A percentile compares a stretch with the other conserved stretches of the same genome.
These are phyloP conservation scores for Monopterus albus DNA, from an alignment of 2,113 vertebrate genomes.

Conservation along the genomic window DNA sequence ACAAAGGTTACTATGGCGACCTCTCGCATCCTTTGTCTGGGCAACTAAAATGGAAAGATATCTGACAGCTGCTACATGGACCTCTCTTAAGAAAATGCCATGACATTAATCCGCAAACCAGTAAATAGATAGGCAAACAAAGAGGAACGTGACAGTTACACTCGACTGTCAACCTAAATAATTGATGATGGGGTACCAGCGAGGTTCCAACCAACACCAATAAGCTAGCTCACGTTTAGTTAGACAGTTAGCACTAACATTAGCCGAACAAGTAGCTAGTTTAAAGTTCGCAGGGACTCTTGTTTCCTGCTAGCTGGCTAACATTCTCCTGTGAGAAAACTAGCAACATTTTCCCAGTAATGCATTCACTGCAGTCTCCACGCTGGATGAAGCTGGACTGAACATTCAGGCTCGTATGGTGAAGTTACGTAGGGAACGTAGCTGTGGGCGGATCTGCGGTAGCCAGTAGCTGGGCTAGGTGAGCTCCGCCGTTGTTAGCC, in stretches of 20 bases:
- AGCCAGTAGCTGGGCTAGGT: constrained; percentile 38
- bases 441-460: constrained; percentile 54
- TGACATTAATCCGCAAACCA: neutral
- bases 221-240: neutral
- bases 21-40: constrained; percentile 69
- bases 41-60: constrained; percentile 5
- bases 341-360: too few species aligned
- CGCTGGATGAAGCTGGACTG: neutral
- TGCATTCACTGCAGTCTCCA: neutral
- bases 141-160: neutral
- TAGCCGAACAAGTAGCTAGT: neutral
- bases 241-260: neutral
- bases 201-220: neutral
- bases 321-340: neutral
- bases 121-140: neutral
- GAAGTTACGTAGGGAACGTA: constrained; percentile 39
- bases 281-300: too few species aligned
- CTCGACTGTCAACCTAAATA: neutral
- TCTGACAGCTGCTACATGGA: constrained; percentile 15
- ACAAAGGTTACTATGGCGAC: constrained; percentile 84
- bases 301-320: neutral
- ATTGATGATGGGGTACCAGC: neutral
- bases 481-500: constrained; percentile 48
- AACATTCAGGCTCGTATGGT: neutral
- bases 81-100: neutral